These are phyloP conservation scores for Sylvietta virens DNA, from an alignment of 2,113 vertebrate species.

Conservation along the genomic window DNA sequence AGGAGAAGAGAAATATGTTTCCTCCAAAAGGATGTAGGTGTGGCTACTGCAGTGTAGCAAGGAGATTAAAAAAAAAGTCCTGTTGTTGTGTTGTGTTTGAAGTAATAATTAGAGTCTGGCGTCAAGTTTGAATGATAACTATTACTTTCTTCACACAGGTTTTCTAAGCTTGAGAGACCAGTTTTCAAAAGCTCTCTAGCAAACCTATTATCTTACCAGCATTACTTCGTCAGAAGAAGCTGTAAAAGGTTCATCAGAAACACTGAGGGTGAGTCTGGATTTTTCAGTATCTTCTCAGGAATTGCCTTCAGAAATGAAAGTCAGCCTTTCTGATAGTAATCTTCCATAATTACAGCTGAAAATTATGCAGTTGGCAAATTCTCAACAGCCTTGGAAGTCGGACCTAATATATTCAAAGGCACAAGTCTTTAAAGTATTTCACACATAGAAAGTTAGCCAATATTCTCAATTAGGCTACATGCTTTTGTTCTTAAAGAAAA, in stretches of 20 bases:
- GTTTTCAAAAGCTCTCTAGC: constrained; percentile 55
- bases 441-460: not conserved
- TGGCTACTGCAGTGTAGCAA: not conserved
- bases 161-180: constrained; percentile 58
- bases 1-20: not conserved
- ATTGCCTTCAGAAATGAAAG: not conserved
- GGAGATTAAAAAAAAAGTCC: not conserved
- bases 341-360: not conserved
- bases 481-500: not conserved
- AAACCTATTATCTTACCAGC: constrained; percentile 16
- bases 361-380: not conserved
- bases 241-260: not conserved
- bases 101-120: constrained; percentile 63
- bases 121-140: constrained; percentile 54
- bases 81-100: constrained; percentile 39
- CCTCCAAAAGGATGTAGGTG: constrained; percentile 18
- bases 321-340: constrained; percentile 2
- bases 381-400: not conserved
- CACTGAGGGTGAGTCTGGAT: not conserved
- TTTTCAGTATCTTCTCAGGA: not conserved
- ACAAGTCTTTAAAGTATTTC: not conserved
- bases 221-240: constrained; percentile 7
- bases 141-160: constrained; percentile 41
- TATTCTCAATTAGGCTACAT: not conserved
- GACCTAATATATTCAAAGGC: not conserved